Base-by-base conservation (phyloP, 2,888 invertebrate species). In the Hypena proboscidalis region DNA sequence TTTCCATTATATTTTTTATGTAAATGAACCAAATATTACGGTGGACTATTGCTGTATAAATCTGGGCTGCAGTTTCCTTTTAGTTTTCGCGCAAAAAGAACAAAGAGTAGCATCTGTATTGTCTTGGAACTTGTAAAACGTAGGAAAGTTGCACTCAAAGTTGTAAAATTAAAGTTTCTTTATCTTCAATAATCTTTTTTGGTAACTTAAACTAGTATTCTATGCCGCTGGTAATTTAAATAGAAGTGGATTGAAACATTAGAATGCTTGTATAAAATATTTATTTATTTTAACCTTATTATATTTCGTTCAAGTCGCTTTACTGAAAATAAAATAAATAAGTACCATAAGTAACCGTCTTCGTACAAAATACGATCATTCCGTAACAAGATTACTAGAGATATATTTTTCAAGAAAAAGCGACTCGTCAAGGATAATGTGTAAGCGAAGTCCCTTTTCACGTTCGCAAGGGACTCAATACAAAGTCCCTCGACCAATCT, bases 401-500 rank as follows among this genome's bases (percentile, higher is more conserved):
- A 9, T 11, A 19, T n/a, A 32, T 34, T 11, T 21, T 22, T 36
- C 13, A 31, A 44, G 31, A 49, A 27, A 36, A 50, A 33, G 13
- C 2, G 10, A 9, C 4, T 9, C 6, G 11, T 38, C 9, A 32
- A 37, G 21, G 40, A 35, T 37, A n/a, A 48, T 36, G 25, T 29
- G 33, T 48, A 40, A 25, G 32, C 8, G 48, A 47, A 8, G 25
- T 37, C 39, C 42, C 41, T 31, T 37, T 40, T 45, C 38, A 51
- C 44, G 61, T 65, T 40, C 74, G 39, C 66, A 50, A 43, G 76
- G 76, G 79, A 70, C 71, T 60, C 53, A 63, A 72, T 60, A 70
- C 62, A 69, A 77, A 74, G 64, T 76, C 74, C 79, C 80, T 67
- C 48, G 69, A 48, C 69, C 74, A 79, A 81, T 82, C 74, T 78